phyloP scores from a whole-genome alignment of 1,140 invertebrate genomes.

The Plodia interpunctella region DNA sequence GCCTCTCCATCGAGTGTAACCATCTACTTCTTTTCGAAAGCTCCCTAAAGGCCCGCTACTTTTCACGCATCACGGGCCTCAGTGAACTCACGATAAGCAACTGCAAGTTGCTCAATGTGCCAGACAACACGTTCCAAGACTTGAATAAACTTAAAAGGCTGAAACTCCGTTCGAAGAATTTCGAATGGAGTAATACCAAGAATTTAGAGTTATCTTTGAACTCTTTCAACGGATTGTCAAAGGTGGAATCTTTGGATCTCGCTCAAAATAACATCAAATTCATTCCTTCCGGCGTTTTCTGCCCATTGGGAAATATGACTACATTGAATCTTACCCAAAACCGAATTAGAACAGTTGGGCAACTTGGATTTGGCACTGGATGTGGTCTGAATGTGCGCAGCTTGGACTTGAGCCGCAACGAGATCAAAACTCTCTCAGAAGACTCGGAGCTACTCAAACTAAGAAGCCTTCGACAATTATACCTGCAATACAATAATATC shows the following conservation, averaged over 20 bases:
- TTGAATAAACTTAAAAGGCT: conserved; percentile 86
- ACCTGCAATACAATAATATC: conserved; percentile 90
- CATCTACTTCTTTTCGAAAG: conserved; percentile 89
- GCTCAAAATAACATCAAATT: conserved; percentile 88
- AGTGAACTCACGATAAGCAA: conserved; percentile 85
- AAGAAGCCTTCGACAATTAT: conserved; percentile 85
- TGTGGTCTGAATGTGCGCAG: conserved; percentile 80
- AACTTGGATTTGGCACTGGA: conserved; percentile 82
- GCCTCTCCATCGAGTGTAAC: conserved; percentile 85
- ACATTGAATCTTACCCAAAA: conserved; percentile 90
- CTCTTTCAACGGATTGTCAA: conserved; percentile 84
- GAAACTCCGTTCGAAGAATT: conserved; percentile 85
- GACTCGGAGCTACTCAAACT: conserved; percentile 85
- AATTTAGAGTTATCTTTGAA: conserved; percentile 82
- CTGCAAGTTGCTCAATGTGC: conserved; percentile 88
- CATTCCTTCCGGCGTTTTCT: conserved; percentile 86
- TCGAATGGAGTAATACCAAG: conserved; percentile 85
- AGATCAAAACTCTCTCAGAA: conserved; percentile 83
- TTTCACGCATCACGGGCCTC: conserved; percentile 84
- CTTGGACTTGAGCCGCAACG: conserved; percentile 88
- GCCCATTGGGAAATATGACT: conserved; percentile 86
- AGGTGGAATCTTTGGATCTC: conserved; percentile 87
- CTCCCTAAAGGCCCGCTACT: conserved; percentile 82
- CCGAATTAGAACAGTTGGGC: conserved; percentile 84
- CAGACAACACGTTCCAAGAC: conserved; percentile 86